These are phyloP conservation scores for Toxotes jaculatrix DNA, from an alignment of 2,113 vertebrate species.

Conservation along the genomic window DNA sequence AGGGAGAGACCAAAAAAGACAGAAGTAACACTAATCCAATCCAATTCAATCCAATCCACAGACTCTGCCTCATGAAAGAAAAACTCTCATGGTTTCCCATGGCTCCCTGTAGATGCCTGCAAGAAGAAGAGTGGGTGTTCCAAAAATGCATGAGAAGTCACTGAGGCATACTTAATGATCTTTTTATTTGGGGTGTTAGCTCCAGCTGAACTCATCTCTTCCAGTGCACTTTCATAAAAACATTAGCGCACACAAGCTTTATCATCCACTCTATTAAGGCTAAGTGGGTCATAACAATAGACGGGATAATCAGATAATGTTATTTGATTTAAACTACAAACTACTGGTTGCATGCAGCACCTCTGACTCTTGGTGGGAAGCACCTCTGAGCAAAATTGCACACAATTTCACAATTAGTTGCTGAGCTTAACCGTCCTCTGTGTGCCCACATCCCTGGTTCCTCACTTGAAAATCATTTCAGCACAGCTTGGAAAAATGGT, in stretches of 20 bases:
- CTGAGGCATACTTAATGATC: conserved; percentile 49
- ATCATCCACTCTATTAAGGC: conserved; percentile 55
- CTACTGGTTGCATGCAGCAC: conserved; percentile 28
- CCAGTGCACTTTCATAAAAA: conserved; percentile 28
- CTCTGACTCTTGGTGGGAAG: conserved; percentile 43
- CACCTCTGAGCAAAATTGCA: conserved; percentile 38
- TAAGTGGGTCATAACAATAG: conserved; percentile 71
- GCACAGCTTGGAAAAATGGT: conserved; percentile 63
- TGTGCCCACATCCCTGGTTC: conserved; percentile 40
- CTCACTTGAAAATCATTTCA: conserved; percentile 59
- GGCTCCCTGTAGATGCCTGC: conserved; percentile 15
- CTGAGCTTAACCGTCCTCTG: conserved; percentile 15
- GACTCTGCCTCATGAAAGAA: conserved; percentile 17
- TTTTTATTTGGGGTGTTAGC: conserved; percentile 54
- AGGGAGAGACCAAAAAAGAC: conserved; percentile 24
- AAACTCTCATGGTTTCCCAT: conserved; percentile 44
- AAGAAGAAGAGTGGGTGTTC: conserved; percentile 29
- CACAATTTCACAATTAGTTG: conserved; percentile 40
- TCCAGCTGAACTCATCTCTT: conserved; percentile 41
- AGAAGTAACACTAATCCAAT: conserved; percentile 30
- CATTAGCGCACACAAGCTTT: conserved; percentile 23
- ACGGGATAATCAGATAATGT: conserved; percentile 57
- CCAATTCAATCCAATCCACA: conserved; percentile 29
- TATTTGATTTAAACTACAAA: conserved; percentile 57
- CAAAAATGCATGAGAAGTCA: conserved; percentile 47